Percentiles rank a stretch among this genome's conserved stretches.
Evolutionary conservation across 1,140 invertebrate genomes (phyloP).

Genomic region (Micrasema minimum): DNA sequence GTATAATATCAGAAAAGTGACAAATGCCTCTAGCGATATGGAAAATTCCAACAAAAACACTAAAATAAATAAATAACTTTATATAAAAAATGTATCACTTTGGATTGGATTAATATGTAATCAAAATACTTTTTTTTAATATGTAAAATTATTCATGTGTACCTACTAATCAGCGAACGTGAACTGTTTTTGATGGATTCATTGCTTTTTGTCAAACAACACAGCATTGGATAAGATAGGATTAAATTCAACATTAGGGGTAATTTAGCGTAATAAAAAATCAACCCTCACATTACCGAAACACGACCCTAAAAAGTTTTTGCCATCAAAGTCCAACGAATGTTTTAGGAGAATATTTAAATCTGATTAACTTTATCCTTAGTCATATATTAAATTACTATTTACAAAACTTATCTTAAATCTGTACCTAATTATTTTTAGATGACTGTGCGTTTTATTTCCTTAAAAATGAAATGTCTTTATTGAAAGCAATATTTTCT

Average conservation of each 20-base stretch:
- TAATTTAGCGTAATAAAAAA: constrained; percentile 51
- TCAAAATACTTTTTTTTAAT: too few species aligned
- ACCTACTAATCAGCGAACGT: constrained; percentile 13
- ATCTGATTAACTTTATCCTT: constrained; percentile 29
- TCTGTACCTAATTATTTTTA: constrained; percentile 53
- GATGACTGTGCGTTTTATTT: constrained; percentile 45
- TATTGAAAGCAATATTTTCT: constrained; percentile 39
- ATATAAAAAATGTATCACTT: too few species aligned
- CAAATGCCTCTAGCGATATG: too few species aligned
- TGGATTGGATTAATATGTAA: too few species aligned
- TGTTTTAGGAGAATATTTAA: constrained; percentile 42
- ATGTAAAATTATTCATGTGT: too few species aligned
- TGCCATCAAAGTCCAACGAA: constrained; percentile 18
- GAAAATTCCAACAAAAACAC: too few species aligned
- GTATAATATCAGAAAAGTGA: too few species aligned
- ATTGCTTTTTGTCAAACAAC: constrained; percentile 54
- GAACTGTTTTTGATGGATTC: constrained; percentile 51
- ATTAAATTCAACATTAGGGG: constrained; percentile 54
- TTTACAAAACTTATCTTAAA: constrained; percentile 47
- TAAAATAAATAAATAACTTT: too few species aligned
- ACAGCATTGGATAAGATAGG: constrained; percentile 54
- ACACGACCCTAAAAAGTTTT: constrained; percentile 31
- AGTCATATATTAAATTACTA: constrained; percentile 43
- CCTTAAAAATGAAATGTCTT: constrained; percentile 35
- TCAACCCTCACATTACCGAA: constrained; percentile 38